Evolutionary conservation across 1,140 invertebrate genomes (phyloP), one percentile per base, ranked within the genome.

Genomic region (Geopemphigus sp.): DNA sequence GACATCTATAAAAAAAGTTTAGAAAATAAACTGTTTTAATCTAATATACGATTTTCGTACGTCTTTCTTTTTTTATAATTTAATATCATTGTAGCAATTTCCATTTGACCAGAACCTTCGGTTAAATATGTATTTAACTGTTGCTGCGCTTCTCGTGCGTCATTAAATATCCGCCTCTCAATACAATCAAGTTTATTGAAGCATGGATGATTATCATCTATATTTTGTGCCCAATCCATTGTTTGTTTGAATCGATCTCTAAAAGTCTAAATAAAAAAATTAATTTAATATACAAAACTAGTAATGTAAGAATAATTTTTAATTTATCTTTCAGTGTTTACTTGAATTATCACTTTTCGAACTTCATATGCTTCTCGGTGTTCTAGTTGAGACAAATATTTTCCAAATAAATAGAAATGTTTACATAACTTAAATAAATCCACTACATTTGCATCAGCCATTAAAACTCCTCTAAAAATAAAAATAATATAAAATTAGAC

Each of bases 1-100:
- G 47, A 14, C 12, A 11, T 50, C 14, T 50, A 11, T 50, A 50
- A 50, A 50, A 50, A 4, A 8, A 8, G 26, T 63, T 19, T 63
- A 1, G 15, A 19, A 53, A 17, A 50, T 12, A 72, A 29, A 81
- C 8, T 15, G 22, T 53, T 61, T 81, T n/a, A 63, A 24, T 74
- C 59, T 19, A 22, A 4, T 0, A 80, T 14, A 19, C 78, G 50
- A 64, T 26, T 74, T 66, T 81, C 84, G 12, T 84, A 82, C n/a
- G 84, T 82, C 83, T 89, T 89, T 64, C 89, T 82, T 84, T 90
- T 90, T 64, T 87, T 85, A 66, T 88, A 86, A 82, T 87, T 87
- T 50, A 84, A 82, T 39, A 89, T 87, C 85, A 89, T 86, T 66
- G 86, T 84, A 22, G 88, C 87, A 6, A 87, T 87, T 11, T 82